These are phyloP conservation scores for Lepidurus packardi DNA, from an alignment of 1,140 invertebrate genomes.

Conservation along the genomic window DNA sequence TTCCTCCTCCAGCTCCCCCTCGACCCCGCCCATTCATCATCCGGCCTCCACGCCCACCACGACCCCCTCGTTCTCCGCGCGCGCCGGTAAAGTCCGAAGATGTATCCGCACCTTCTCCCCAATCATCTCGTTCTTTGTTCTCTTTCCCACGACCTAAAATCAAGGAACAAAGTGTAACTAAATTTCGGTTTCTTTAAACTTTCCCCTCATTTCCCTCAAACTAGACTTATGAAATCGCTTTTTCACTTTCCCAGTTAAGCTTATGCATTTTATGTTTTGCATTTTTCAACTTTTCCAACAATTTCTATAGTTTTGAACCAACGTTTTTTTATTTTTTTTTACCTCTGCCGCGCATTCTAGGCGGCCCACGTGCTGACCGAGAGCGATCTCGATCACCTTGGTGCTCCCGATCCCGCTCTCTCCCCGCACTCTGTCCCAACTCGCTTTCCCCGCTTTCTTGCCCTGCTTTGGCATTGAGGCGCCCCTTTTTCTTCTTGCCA, in stretches of 20 bases:
- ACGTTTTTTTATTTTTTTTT: background rate
- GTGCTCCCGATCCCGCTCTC: conserved; percentile 42
- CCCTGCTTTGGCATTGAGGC: conserved; percentile 38
- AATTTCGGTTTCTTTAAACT: background rate
- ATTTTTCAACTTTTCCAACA: too few relatives aligned
- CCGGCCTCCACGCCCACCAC: conserved; percentile 45
- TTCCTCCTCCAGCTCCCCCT: conserved; percentile 50
- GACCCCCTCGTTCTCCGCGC: conserved; percentile 39
- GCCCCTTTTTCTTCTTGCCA: conserved; percentile 76
- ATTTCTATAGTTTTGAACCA: background rate
- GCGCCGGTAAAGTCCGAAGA: conserved; percentile 34
- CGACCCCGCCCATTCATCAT: conserved; percentile 43
- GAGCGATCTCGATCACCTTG: conserved; percentile 35
- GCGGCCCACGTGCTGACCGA: conserved; percentile 46
- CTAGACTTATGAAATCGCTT: background rate
- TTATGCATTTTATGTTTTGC: too few relatives aligned
- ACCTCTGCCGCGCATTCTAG: conserved; percentile 48
- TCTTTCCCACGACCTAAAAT: conserved; percentile 52
- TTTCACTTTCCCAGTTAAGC: too few relatives aligned
- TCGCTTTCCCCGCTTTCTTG: conserved; percentile 44
- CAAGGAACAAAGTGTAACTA: conserved; percentile 29
- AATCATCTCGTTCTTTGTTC: conserved; percentile 57
- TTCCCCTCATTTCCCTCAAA: background rate
- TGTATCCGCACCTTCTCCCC: conserved; percentile 48
- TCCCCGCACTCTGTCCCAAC: conserved; percentile 41